These are phyloP conservation scores for Leptodactylus fuscus DNA, from an alignment of 2,113 vertebrate genomes.

Conservation along the genomic window DNA sequence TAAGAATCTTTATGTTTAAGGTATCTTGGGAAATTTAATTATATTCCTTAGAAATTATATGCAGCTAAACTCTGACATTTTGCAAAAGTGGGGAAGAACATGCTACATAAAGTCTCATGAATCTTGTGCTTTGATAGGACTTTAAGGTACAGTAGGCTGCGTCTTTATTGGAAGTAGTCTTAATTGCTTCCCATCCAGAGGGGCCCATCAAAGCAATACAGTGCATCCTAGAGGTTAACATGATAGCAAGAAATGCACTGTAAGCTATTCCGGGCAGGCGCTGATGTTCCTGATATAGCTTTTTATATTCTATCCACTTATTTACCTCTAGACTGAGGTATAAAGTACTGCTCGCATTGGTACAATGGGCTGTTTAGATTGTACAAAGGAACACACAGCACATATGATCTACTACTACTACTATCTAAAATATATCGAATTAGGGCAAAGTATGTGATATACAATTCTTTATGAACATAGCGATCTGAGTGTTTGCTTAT, in stretches of 20 bases:
- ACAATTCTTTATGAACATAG: background rate
- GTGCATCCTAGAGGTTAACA: constrained; percentile 51
- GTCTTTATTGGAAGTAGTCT: constrained; percentile 54
- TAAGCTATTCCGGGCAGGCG: constrained; percentile 36
- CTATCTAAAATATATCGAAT: background rate
- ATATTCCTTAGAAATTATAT: constrained; percentile 50
- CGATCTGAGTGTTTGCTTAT: no score
- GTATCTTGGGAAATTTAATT: constrained; percentile 58
- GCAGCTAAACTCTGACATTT: constrained; percentile 53
- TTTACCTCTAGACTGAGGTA: background rate
- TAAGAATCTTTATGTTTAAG: constrained; percentile 55
- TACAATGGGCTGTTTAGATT: constrained; percentile 8
- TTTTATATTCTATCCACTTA: constrained; percentile 24
- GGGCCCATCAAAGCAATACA: constrained; percentile 45
- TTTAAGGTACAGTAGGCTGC: constrained; percentile 48
- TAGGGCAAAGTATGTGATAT: background rate
- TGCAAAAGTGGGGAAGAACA: constrained; percentile 27
- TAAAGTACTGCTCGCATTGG: background rate
- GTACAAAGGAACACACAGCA: background rate
- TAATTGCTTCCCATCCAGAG: constrained; percentile 56
- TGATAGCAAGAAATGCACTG: constrained; percentile 46
- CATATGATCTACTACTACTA: background rate
- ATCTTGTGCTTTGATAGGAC: constrained; percentile 49
- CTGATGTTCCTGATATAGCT: constrained; percentile 7
- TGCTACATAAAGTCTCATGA: constrained; percentile 51